Conservation (phyloP, 2,888 invertebrate genomes). For the Drosophila percnosoma region DNA sequence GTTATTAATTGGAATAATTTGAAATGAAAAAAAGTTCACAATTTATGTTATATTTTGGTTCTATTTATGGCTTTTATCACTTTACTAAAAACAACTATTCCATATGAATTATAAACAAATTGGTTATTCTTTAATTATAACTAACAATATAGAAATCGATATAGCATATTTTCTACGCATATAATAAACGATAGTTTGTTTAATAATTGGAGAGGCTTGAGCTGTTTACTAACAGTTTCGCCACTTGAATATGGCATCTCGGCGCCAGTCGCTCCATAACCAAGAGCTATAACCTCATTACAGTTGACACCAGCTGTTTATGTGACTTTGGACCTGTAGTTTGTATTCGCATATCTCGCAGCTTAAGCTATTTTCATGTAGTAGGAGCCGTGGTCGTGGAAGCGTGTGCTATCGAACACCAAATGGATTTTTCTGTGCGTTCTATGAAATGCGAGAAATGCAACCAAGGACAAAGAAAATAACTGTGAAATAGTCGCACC, state of each 20-base stretch:
- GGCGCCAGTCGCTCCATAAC: too few relatives aligned
- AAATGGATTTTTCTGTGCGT: conserved; percentile 1
- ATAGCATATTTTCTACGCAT: not conserved
- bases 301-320: not conserved
- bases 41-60: not conserved
- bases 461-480: not conserved
- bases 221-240: not conserved
- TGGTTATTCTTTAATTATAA: not conserved
- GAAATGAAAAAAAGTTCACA: not conserved
- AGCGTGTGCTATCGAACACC: conserved; percentile 4
- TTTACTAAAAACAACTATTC: not conserved
- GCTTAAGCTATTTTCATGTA: conserved; percentile 4
- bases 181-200: not conserved
- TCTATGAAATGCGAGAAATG: conserved; percentile 4
- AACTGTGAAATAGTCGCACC: not conserved
- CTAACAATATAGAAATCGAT: not conserved
- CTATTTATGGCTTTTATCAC: not conserved
- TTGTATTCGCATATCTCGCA: not conserved
- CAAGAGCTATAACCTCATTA: not conserved
- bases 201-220: not conserved
- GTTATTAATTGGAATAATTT: not conserved
- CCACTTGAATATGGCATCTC: not conserved
- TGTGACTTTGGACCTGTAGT: not conserved
- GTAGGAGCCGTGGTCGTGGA: not conserved
- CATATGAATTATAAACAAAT: not conserved